Base-by-base conservation (phyloP, 2,888 invertebrate genomes). In the Tenodera sinensis region DNA sequence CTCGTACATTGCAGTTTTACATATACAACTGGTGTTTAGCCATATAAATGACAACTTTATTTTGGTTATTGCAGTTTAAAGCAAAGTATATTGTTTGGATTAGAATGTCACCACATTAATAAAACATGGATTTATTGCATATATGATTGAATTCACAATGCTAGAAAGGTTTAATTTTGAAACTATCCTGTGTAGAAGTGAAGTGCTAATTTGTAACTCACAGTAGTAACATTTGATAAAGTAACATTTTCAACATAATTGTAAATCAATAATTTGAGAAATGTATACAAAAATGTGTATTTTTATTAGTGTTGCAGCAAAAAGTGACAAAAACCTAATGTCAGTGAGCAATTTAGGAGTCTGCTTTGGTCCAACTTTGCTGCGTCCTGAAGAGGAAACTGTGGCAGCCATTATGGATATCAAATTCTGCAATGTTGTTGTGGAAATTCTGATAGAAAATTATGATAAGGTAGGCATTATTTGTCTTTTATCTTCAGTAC, bases 391-490 rank as follows among this genome's bases (percentile, higher is more conserved):
- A 94, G 98, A 98, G 93, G 99, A 99, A 94, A 98, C 99, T 14
- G 98, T 99, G 90, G 99, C 99, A 90, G 98, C 99, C 92, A 99
- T 99, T 92, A 97, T 99, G 95, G 99, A 99, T 94, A 97, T 99
- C 91, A 99, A 99, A 94, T 99, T 99, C 95, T 98, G 98, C 94
- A 99, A 99, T 94, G 98, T 99, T 92, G 98, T 99, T 91, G 98
- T 99, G 89, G 99, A 99, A 94, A 98, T 99, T 92, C 95, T 99
- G 91, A 97, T 99, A 90, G 97, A 98, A 92, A 97, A 98, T 93
- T 97, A 96, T 93, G 96, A 97, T 89, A 95, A 95, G 93, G 96
- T 96, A 92, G 9, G 88, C 42, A 2, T 15, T 8, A 42, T n/a
- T 84, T n/a, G 42, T 81, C 8, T 7, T 28, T n/a, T 84, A 20